Conservation (phyloP, 2,888 invertebrate species). For the Caenorhabditis virilis region DNA sequence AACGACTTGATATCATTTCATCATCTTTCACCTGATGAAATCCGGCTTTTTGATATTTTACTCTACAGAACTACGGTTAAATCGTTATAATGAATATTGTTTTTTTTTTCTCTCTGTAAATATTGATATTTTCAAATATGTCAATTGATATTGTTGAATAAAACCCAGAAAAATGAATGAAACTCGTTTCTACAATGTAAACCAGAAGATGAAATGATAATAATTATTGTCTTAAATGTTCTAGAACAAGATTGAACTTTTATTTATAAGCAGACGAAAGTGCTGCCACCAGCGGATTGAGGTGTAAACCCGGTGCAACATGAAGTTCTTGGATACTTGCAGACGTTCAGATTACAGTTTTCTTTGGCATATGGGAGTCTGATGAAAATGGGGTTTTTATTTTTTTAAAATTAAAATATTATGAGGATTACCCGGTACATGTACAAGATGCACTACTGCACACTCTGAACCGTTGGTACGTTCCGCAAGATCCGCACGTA, state of each 20-base stretch:
- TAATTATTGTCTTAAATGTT: too few relatives aligned
- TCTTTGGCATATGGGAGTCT: slow-evolving; percentile 48
- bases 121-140: too few relatives aligned
- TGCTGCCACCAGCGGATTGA: slow-evolving; percentile 35
- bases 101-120: too few relatives aligned
- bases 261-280: too few relatives aligned
- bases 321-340: slow-evolving; percentile 47
- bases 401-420: background rate
- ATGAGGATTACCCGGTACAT: slow-evolving; percentile 36
- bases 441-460: slow-evolving; percentile 36
- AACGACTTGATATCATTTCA: slow-evolving; percentile 50
- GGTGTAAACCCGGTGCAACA: slow-evolving; percentile 52
- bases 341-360: slow-evolving; percentile 51
- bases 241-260: background rate
- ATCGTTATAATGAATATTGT: too few relatives aligned
- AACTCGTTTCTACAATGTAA: too few relatives aligned
- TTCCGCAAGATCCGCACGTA: slow-evolving; percentile 58
- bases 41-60: slow-evolving; percentile 46
- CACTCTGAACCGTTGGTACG: slow-evolving; percentile 43
- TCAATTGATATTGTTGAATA: too few relatives aligned
- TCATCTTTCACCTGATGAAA: slow-evolving; percentile 41
- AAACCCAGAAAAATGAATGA: background rate
- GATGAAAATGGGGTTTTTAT: slow-evolving; percentile 7
- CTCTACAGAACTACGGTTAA: slow-evolving; percentile 21
- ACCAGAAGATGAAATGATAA: too few relatives aligned